A percentile compares a stretch with the other conserved stretches of the same genome.
Conservation (phyloP, 2,888 invertebrate species). For the Eucriotettix oculatus region DNA sequence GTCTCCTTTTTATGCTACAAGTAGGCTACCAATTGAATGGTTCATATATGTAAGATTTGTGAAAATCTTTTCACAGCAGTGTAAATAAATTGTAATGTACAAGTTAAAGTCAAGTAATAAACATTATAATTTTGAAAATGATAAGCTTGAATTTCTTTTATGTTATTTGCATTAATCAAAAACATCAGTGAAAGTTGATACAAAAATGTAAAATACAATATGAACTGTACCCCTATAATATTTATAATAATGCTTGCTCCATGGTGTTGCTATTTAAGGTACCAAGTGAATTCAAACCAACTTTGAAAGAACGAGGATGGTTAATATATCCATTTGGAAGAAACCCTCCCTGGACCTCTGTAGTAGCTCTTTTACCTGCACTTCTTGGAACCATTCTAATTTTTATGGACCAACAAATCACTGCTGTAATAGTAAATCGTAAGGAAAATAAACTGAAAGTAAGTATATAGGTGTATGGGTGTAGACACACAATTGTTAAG, state of each 20-base stretch:
- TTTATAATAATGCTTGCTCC: not conserved
- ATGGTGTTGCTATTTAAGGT: slow-evolving; percentile 16
- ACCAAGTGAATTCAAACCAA: slow-evolving; percentile 76
- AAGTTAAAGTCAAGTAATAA: too few relatives aligned
- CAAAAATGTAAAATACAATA: too few relatives aligned
- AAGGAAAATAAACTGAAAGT: slow-evolving; percentile 93
- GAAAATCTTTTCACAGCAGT: too few relatives aligned
- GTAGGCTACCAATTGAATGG: too few relatives aligned
- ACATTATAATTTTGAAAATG: too few relatives aligned
- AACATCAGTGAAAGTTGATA: too few relatives aligned
- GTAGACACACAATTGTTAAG: not conserved
- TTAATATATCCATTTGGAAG: slow-evolving; percentile 54
- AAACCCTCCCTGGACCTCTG: slow-evolving; percentile 73
- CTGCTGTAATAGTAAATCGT: slow-evolving; percentile 94
- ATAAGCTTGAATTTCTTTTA: too few relatives aligned
- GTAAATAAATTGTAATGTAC: too few relatives aligned
- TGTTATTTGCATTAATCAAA: too few relatives aligned
- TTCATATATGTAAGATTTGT: too few relatives aligned
- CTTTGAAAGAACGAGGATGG: slow-evolving; percentile 59
- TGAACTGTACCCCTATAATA: not conserved
- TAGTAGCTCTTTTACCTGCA: slow-evolving; percentile 79
- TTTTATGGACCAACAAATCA: slow-evolving; percentile 99
- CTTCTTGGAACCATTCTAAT: slow-evolving; percentile 89
- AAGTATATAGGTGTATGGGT: slow-evolving; percentile 8
- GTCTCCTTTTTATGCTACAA: too few relatives aligned